These are phyloP conservation scores for Lepas anatifera DNA, from an alignment of 2,888 invertebrate genomes.

Conservation along the genomic window DNA sequence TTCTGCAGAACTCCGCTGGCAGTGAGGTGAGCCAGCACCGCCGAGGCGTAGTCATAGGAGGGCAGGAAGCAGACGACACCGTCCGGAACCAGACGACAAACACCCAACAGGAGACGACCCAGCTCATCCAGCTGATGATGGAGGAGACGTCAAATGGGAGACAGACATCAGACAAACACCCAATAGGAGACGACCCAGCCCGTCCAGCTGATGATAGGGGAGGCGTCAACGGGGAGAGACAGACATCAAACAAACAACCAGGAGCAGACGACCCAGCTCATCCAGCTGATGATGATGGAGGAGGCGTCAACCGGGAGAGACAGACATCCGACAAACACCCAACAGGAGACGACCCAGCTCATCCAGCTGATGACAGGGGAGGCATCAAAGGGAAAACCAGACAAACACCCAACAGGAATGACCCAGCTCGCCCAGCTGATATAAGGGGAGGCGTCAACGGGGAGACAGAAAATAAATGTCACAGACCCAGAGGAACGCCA, in stretches of 20 bases:
- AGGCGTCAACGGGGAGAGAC: neutral
- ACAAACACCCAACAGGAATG: too few relatives aligned
- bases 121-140: constrained; percentile 55
- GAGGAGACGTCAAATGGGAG: too few relatives aligned
- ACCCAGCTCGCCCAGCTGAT: constrained; percentile 64
- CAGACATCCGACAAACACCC: neutral
- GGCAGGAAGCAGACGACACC: constrained; percentile 90
- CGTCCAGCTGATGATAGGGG: constrained; percentile 48
- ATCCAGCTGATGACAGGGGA: constrained; percentile 46
- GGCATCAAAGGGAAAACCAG: too few relatives aligned
- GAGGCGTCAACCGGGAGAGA: neutral
- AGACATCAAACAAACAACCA: too few relatives aligned
- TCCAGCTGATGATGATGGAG: constrained; percentile 45
- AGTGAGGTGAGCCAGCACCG: constrained; percentile 49
- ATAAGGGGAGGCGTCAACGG: too few relatives aligned
- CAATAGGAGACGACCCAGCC: constrained; percentile 54
- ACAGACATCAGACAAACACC: neutral
- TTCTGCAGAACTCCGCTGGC: constrained; percentile 49
- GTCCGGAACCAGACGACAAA: constrained; percentile 62
- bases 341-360: constrained; percentile 58
- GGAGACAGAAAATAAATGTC: too few relatives aligned
- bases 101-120: constrained; percentile 56
- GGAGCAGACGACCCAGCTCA: constrained; percentile 58
- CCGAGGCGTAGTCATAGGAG: constrained; percentile 77
- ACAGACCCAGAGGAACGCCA: too few relatives aligned